Base-by-base conservation (phyloP, 1,140 invertebrate genomes). In the Meloidogyne hapla region DNA sequence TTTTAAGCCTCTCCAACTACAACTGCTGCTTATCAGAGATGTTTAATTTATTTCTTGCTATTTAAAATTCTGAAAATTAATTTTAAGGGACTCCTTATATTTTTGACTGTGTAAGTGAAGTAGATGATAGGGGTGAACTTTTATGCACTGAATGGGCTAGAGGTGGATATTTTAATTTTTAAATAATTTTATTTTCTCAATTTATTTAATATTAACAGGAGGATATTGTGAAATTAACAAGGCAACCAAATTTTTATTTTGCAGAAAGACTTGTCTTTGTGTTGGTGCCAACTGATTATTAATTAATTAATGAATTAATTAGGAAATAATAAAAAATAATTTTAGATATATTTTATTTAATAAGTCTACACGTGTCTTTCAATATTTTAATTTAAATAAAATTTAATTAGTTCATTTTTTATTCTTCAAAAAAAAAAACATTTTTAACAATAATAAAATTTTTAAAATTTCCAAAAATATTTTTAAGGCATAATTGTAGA, bases 61-160 rank as follows among this genome's bases (percentile, higher is more conserved):
- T n/a, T n/a, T n/a, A n/a, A 65, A 33, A 13, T 33, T 72, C 21
- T 63, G 3, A 8, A 28, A n/a, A 23, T 26, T 8, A 26, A 26
- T n/a, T 72, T 73, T 73, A 63, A 73, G 71, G 71, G 71, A 73
- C 71, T 40, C 71, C 71, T 23, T 73, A 73, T 13, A 38, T 26
- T 13, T 73, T 73, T 63, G 25, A 73, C 23, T 73, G 71, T 63
- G 71, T 23, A 23, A 21, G n/a, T n/a, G 71, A 73, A 38, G 38
- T 61, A 28, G 71, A 73, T 33, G 71, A 73, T n/a, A 56, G 71
- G 12, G 71, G 71, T 38, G 71, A 73, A 38, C 40, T 38, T 25
- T 33, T 73, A n/a, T 73, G 71, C 4, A 61, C 33, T 18, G 71
- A 73, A 38, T 73, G 71, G 71, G 71, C 56, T 13, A 73, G 12